phyloP scores from a whole-genome alignment of 2,113 vertebrate species.

The Anolis carolinensis region DNA sequence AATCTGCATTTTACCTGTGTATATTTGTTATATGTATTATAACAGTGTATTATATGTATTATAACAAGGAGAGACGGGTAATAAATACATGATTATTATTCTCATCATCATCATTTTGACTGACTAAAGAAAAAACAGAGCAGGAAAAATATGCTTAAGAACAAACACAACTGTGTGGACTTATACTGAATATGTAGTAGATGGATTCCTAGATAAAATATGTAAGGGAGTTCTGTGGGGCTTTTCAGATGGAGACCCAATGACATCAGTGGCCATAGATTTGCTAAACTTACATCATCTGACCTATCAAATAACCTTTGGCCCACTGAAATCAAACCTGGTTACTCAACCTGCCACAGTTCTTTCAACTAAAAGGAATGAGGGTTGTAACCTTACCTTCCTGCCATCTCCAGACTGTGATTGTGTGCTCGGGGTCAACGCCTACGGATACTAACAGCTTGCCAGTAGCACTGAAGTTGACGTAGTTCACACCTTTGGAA shows the following conservation, averaged over 20 bases:
- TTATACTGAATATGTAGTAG: not conserved
- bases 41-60: too few relatives aligned
- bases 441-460: conserved; percentile 95
- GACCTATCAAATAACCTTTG: too few relatives aligned
- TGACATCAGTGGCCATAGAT: too few relatives aligned
- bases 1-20: too few relatives aligned
- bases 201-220: not conserved
- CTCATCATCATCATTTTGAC: not conserved
- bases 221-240: not conserved
- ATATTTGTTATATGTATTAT: too few relatives aligned
- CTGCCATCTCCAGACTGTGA: conserved; percentile 97
- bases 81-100: too few relatives aligned
- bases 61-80: too few relatives aligned
- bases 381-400: conserved; percentile 79
- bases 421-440: conserved; percentile 92
- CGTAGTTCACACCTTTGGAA: conserved; percentile 89
- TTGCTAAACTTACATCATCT: too few relatives aligned
- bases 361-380: not conserved
- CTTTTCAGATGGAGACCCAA: not conserved
- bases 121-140: not conserved
- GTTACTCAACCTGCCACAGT: too few relatives aligned
- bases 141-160: not conserved
- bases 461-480: conserved; percentile 96
- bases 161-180: not conserved
- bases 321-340: too few relatives aligned